Evolutionary conservation across 1,140 invertebrate species (phyloP).

Genomic region (Agraylea sexmaculata): DNA sequence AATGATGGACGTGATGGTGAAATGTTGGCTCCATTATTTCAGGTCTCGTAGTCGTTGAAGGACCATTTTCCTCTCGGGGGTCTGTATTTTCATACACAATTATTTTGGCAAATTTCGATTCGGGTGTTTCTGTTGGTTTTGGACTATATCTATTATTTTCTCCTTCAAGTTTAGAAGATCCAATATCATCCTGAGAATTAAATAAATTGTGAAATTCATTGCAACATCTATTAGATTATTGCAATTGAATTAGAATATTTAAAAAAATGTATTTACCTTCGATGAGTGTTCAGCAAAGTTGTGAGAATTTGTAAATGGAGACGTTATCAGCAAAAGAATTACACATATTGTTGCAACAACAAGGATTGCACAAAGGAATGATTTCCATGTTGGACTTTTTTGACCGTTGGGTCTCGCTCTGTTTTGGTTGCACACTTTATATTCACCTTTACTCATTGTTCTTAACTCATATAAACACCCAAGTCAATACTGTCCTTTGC

Average conservation of each 20-base stretch:
- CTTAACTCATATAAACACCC: not conserved
- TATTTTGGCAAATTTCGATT: not conserved
- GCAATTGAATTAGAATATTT: too few relatives aligned
- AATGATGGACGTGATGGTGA: not conserved
- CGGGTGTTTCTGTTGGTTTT: not conserved
- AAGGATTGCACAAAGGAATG: constrained; percentile 9
- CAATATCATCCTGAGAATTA: too few relatives aligned
- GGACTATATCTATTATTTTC: not conserved
- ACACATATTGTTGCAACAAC: constrained; percentile 10
- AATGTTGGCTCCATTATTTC: not conserved
- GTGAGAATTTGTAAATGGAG: constrained; percentile 1
- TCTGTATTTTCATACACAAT: not conserved
- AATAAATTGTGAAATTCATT: too few relatives aligned
- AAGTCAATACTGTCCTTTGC: not conserved
- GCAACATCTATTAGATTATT: too few relatives aligned
- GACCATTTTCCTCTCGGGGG: not conserved
- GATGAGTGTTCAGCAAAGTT: too few relatives aligned
- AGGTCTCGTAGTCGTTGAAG: not conserved
- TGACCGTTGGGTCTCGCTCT: not conserved
- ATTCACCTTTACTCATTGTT: constrained; percentile 12
- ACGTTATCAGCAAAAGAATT: constrained; percentile 8
- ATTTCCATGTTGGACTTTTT: constrained; percentile 10
- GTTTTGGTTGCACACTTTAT: constrained; percentile 8
- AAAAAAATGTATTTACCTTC: too few relatives aligned
- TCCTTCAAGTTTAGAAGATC: not conserved